phyloP scores from a whole-genome alignment of 1,140 invertebrate species.

The Aphelenchoides avenae region DNA sequence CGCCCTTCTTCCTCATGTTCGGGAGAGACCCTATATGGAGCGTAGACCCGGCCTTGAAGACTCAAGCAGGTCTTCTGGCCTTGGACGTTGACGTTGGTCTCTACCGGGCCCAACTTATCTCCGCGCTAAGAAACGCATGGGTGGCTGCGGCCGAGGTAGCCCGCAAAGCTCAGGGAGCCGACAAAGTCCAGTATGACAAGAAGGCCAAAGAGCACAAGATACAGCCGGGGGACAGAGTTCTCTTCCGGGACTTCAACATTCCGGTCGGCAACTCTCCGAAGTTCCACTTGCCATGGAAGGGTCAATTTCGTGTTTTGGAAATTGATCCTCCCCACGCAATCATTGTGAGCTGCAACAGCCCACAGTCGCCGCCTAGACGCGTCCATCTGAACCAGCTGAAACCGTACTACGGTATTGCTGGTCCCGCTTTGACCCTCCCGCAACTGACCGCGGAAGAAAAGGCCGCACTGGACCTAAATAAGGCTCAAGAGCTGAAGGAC shows the following conservation, averaged over 20 bases:
- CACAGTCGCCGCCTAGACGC: conserved; percentile 6
- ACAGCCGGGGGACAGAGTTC: conserved; percentile 14
- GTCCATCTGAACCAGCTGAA: conserved; percentile 26
- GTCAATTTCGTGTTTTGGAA: conserved; percentile 8
- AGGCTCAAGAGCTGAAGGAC: too few species aligned
- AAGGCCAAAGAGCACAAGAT: not conserved
- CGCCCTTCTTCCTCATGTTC: conserved; percentile 19
- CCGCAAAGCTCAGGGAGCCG: not conserved
- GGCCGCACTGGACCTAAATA: too few species aligned
- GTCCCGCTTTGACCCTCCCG: too few species aligned
- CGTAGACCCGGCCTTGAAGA: conserved; percentile 6
- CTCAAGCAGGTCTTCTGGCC: not conserved
- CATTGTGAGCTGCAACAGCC: not conserved
- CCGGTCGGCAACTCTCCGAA: conserved; percentile 1
- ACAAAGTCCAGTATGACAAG: conserved; percentile 24
- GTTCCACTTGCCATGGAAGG: conserved; percentile 19
- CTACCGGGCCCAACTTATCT: conserved; percentile 12
- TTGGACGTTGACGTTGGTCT: not conserved
- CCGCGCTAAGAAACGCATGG: conserved; percentile 13
- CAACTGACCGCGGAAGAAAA: too few species aligned
- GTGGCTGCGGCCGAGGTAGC: not conserved
- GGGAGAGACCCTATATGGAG: conserved; percentile 23
- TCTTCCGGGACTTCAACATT: not conserved
- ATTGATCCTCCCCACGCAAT: conserved; percentile 6
- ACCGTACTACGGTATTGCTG: too few species aligned